Conservation (phyloP, 2,888 invertebrate genomes). For the Galerucella calmariensis region DNA sequence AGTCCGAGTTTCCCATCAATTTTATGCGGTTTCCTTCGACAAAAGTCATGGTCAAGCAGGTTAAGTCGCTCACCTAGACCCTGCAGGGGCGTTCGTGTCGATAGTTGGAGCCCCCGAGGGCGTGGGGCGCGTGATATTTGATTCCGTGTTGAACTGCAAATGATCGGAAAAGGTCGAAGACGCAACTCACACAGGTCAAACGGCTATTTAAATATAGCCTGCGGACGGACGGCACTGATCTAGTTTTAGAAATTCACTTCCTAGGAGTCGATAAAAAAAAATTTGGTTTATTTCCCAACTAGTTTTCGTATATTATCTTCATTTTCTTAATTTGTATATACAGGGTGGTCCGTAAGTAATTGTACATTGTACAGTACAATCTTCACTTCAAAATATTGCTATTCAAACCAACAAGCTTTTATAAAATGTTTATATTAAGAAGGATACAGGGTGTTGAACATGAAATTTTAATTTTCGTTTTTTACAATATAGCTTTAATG, state of each 20-base stretch:
- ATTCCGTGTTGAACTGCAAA: conserved; percentile 31
- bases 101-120: conserved; percentile 34
- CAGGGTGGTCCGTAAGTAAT: too few species aligned
- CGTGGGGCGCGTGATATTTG: conserved; percentile 24
- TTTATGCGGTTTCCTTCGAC: neutral
- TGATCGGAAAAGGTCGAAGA: conserved; percentile 28
- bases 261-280: too few species aligned
- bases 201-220: conserved; percentile 27
- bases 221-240: conserved; percentile 12
- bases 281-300: too few species aligned
- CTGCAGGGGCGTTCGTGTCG: conserved; percentile 44
- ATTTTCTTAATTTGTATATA: too few species aligned
- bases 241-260: conserved; percentile 2
- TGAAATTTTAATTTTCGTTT: too few species aligned
- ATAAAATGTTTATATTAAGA: too few species aligned
- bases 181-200: conserved; percentile 35
- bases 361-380: too few species aligned
- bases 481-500: too few species aligned
- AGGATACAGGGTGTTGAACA: too few species aligned
- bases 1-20: neutral
- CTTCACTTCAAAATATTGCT: too few species aligned
- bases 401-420: too few species aligned
- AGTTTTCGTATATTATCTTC: too few species aligned
- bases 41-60: conserved; percentile 14
- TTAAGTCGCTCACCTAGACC: conserved; percentile 36